phyloP scores from a whole-genome alignment of 1,140 invertebrate species.

The Calliopsis andreniformis region DNA sequence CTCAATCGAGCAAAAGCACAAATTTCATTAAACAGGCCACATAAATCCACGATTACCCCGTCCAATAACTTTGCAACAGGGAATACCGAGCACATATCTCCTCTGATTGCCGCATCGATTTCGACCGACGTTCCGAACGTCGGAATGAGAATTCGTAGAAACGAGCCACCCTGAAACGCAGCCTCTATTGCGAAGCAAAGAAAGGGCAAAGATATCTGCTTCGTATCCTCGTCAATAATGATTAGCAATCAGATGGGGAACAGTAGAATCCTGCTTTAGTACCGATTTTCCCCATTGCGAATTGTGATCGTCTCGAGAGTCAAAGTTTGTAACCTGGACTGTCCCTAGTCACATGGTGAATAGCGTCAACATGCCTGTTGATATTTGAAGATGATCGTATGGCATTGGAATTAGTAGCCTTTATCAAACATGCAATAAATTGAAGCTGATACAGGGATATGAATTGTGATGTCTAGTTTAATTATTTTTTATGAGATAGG shows the following conservation, averaged over 20 bases:
- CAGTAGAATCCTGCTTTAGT: neutral
- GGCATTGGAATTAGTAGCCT: too few species aligned
- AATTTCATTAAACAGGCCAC: conserved; percentile 38
- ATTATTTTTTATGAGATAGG: too few species aligned
- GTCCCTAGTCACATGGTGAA: neutral
- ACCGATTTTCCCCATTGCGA: neutral
- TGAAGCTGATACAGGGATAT: too few species aligned
- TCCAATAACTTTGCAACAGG: conserved; percentile 32
- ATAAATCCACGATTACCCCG: conserved; percentile 38
- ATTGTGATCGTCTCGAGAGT: neutral
- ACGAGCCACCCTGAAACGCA: neutral
- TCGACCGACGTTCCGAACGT: neutral
- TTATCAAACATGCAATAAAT: too few species aligned
- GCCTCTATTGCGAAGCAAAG: neutral
- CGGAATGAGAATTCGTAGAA: conserved; percentile 14
- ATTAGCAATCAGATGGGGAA: conserved; percentile 24
- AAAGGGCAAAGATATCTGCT: neutral
- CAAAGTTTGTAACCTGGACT: conserved; percentile 1
- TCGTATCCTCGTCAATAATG: neutral
- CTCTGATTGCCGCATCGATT: conserved; percentile 30
- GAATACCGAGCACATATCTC: conserved; percentile 32
- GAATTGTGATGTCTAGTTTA: too few species aligned
- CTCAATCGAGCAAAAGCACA: conserved; percentile 21
- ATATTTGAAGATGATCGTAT: neutral
- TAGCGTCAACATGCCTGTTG: neutral